A percentile compares a stretch with the other conserved stretches of the same genome.
Evolutionary conservation across 1,140 invertebrate species (phyloP).

Genomic region (Tenebrio molitor): DNA sequence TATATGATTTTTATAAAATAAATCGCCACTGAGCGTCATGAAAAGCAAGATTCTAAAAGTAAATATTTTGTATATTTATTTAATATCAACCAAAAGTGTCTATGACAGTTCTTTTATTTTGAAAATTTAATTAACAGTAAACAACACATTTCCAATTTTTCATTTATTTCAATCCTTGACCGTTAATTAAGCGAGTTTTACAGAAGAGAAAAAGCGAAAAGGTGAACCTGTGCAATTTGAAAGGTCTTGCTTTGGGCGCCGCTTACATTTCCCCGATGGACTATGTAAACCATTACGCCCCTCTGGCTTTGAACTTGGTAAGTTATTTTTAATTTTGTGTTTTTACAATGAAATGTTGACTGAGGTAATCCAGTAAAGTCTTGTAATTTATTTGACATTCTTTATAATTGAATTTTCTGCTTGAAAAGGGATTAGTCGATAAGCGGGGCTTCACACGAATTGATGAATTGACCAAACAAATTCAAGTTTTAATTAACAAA

Average conservation of each 20-base stretch:
- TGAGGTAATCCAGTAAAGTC: slow-evolving; percentile 29
- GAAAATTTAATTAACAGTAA: too few species aligned
- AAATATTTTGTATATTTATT: too few species aligned
- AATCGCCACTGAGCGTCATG: too few species aligned
- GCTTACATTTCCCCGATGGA: slow-evolving; percentile 83
- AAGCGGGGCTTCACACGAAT: slow-evolving; percentile 61
- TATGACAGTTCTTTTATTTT: too few species aligned
- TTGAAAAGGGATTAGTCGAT: slow-evolving; percentile 67
- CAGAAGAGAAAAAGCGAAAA: slow-evolving; percentile 35
- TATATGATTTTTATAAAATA: too few species aligned
- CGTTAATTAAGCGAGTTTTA: not conserved
- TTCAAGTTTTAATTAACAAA: slow-evolving; percentile 60
- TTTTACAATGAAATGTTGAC: slow-evolving; percentile 22
- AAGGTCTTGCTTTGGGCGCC: slow-evolving; percentile 80
- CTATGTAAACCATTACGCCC: slow-evolving; percentile 76
- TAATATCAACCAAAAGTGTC: too few species aligned
- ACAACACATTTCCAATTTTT: too few species aligned
- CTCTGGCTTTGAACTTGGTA: slow-evolving; percentile 75
- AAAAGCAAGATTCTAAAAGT: too few species aligned
- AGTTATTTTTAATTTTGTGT: slow-evolving; percentile 54
- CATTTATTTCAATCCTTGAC: too few species aligned
- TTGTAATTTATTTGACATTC: slow-evolving; percentile 44
- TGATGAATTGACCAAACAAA: slow-evolving; percentile 57
- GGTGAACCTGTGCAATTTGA: slow-evolving; percentile 68
- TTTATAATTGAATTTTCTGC: slow-evolving; percentile 45